Conservation (phyloP, 2,888 invertebrate genomes). For the Urechis unicinctus region DNA sequence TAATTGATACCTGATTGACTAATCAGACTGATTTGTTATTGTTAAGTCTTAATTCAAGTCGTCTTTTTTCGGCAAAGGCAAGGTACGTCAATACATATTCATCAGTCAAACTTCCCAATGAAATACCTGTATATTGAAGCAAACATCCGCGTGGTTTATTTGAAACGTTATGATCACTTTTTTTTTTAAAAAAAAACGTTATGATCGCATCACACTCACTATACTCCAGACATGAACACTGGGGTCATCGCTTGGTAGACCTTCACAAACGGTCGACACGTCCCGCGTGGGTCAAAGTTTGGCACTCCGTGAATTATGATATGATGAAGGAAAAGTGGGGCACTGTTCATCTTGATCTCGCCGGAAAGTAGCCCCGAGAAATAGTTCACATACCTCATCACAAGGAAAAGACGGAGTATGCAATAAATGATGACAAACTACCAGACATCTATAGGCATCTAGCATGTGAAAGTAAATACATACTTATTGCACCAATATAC, state of each 20-base stretch:
- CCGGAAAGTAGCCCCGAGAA: slow-evolving; percentile 85
- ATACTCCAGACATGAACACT: slow-evolving; percentile 78
- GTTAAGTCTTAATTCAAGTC: not conserved
- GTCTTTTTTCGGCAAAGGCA: not conserved
- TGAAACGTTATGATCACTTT: slow-evolving; percentile 1
- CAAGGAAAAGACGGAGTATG: too few species aligned
- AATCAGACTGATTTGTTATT: not conserved
- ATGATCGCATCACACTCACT: slow-evolving; percentile 51
- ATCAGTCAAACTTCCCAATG: not conserved
- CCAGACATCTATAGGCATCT: too few species aligned
- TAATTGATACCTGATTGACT: not conserved
- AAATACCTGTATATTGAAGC: not conserved
- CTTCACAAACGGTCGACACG: slow-evolving; percentile 55
- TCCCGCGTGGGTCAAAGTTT: slow-evolving; percentile 59
- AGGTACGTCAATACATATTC: not conserved
- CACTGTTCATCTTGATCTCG: slow-evolving; percentile 79
- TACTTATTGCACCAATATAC: not conserved
- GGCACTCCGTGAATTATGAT: slow-evolving; percentile 81
- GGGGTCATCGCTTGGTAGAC: slow-evolving; percentile 87
- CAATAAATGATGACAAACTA: too few species aligned
- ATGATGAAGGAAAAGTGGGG: slow-evolving; percentile 78
- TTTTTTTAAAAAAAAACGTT: not conserved
- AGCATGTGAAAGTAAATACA: too few species aligned
- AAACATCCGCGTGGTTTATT: not conserved
- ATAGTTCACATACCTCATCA: slow-evolving; percentile 78